Conservation (phyloP, 2,113 vertebrate genomes). For the Hyperopisus bebe region DNA sequence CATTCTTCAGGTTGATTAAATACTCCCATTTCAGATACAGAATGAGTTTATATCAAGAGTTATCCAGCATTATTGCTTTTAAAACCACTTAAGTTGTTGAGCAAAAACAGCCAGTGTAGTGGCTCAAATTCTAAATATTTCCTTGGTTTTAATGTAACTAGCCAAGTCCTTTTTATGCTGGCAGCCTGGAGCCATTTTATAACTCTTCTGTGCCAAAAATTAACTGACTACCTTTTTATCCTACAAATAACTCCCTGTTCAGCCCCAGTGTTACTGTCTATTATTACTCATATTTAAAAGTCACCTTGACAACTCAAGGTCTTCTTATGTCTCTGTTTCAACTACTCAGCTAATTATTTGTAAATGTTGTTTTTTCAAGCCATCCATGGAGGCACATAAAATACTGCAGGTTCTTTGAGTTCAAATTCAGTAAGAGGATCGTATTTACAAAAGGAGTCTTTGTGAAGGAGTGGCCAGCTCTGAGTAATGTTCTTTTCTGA, state of each 20-base stretch:
- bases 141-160: not conserved
- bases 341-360: not conserved
- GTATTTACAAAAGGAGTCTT: not conserved
- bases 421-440: not conserved
- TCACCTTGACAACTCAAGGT: slow-evolving; percentile 10
- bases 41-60: not conserved
- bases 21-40: not conserved
- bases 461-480: not conserved
- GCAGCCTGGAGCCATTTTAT: not conserved
- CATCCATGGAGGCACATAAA: not conserved
- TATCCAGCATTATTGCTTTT: not conserved
- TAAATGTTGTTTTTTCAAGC: slow-evolving; percentile 2
- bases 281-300: slow-evolving; percentile 6
- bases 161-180: not conserved
- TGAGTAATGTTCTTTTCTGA: not conserved
- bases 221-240: not conserved
- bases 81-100: not conserved
- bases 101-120: not conserved
- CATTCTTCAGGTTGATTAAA: not conserved
- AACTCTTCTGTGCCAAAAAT: not conserved
- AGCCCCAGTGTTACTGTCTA: not conserved
- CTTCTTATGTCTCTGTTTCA: not conserved
- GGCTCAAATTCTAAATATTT: not conserved
- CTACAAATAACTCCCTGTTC: not conserved
- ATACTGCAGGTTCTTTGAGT: not conserved